These are phyloP conservation scores for Leucozona laternaria DNA, from an alignment of 2,888 invertebrate genomes.

Conservation along the genomic window DNA sequence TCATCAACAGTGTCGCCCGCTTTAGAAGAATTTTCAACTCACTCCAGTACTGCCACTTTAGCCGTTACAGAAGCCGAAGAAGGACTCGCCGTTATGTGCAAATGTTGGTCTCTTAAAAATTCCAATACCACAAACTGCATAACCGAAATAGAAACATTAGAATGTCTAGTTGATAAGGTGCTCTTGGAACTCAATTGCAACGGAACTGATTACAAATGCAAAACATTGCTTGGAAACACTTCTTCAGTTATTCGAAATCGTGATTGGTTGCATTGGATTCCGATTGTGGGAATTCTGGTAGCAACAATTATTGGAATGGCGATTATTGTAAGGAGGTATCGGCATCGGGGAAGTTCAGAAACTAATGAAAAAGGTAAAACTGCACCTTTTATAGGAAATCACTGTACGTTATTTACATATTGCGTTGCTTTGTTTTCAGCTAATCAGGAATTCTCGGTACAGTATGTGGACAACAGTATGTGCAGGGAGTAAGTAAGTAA, in stretches of 20 bases:
- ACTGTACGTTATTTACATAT: neutral
- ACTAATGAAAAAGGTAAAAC: neutral
- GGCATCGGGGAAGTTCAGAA: neutral
- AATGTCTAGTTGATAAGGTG: conserved; percentile 4
- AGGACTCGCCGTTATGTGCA: neutral
- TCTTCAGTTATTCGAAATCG: neutral
- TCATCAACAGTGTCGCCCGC: neutral
- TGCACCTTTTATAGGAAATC: neutral
- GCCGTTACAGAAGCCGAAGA: neutral
- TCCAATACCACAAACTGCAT: neutral
- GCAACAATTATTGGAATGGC: neutral
- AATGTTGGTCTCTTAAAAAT: conserved; percentile 47
- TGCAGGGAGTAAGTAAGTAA: neutral
- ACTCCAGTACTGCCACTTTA: neutral
- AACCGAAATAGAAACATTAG: neutral
- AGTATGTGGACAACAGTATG: conserved; percentile 2
- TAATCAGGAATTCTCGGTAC: conserved; percentile 6
- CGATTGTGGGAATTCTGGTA: neutral
- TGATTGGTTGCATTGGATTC: conserved; percentile 9
- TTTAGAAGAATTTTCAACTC: neutral
- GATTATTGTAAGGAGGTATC: neutral
- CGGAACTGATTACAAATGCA: conserved; percentile 38
- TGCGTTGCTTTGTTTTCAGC: neutral
- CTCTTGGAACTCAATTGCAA: conserved; percentile 33
- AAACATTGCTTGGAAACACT: neutral